Conservation (phyloP, 2,113 vertebrate species). For the Myocastor coypus region DNA sequence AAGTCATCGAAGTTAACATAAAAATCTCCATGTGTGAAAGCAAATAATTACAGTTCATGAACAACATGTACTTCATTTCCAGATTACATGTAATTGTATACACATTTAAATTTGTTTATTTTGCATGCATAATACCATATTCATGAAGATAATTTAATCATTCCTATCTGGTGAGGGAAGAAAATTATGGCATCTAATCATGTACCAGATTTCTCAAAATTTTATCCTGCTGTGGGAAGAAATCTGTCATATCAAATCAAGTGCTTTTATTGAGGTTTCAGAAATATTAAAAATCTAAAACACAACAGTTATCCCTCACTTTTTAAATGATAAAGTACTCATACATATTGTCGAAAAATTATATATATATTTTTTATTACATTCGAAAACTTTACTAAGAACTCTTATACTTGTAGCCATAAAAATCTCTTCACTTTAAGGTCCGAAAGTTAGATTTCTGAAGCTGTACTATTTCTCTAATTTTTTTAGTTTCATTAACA, state of each 20-base stretch:
- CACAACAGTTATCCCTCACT: background rate
- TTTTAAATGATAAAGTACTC: background rate
- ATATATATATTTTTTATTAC: background rate
- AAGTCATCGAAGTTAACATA: slow-evolving; percentile 34
- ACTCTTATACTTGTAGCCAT: background rate
- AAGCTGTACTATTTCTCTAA: background rate
- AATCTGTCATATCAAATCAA: background rate
- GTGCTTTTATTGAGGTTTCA: background rate
- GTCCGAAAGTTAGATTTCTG: background rate
- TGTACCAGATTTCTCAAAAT: slow-evolving; percentile 51
- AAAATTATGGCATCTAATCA: slow-evolving; percentile 66
- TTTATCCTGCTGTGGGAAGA: slow-evolving; percentile 45
- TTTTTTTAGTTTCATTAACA: slow-evolving; percentile 15
- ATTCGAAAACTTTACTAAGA: background rate
- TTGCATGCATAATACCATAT: slow-evolving; percentile 72
- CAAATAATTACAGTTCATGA: slow-evolving; percentile 70
- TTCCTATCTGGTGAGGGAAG: slow-evolving; percentile 24
- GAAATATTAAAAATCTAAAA: background rate
- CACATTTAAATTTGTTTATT: slow-evolving; percentile 77
- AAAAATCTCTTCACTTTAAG: background rate
- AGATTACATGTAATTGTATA: slow-evolving; percentile 75
- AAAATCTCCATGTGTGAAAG: slow-evolving; percentile 59
- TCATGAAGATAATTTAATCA: slow-evolving; percentile 78
- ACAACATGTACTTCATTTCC: slow-evolving; percentile 54
- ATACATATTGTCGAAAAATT: background rate